Conservation (phyloP, 2,888 invertebrate species). For the Cyaniris semiargus region DNA sequence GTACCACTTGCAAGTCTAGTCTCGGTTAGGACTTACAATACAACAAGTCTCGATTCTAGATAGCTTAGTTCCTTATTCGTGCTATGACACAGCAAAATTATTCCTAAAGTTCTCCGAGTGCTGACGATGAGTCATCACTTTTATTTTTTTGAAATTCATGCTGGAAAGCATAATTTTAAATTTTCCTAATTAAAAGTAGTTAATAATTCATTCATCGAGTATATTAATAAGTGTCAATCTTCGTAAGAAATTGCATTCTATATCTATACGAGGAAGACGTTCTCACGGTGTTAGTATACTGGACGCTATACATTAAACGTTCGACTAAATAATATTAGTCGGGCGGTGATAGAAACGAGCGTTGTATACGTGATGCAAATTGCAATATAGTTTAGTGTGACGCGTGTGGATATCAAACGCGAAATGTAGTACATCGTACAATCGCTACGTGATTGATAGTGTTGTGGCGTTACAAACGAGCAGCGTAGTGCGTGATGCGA, state of each 20-base stretch:
- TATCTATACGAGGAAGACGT: constrained; percentile 1
- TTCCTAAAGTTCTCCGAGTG: neutral
- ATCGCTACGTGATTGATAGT: neutral
- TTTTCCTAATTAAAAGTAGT: neutral
- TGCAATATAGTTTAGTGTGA: neutral
- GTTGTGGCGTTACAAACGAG: neutral
- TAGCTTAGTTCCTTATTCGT: neutral
- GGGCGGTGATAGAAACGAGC: neutral
- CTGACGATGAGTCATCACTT: no score
- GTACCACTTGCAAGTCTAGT: neutral
- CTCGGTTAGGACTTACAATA: neutral
- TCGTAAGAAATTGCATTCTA: neutral
- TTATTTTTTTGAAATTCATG: neutral
- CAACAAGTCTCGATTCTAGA: neutral
- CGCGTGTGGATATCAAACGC: neutral
- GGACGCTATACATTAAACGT: neutral
- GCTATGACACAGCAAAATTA: neutral
- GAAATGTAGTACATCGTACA: neutral
- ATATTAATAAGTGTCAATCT: neutral
- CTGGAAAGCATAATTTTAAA: neutral
- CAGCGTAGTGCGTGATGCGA: constrained; percentile 6
- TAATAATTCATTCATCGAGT: neutral
- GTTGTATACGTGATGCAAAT: neutral
- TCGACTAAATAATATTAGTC: neutral
- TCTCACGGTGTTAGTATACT: neutral